Evolutionary conservation across 2,888 invertebrate species (phyloP).

Genomic region (Eupithecia pulchellata): DNA sequence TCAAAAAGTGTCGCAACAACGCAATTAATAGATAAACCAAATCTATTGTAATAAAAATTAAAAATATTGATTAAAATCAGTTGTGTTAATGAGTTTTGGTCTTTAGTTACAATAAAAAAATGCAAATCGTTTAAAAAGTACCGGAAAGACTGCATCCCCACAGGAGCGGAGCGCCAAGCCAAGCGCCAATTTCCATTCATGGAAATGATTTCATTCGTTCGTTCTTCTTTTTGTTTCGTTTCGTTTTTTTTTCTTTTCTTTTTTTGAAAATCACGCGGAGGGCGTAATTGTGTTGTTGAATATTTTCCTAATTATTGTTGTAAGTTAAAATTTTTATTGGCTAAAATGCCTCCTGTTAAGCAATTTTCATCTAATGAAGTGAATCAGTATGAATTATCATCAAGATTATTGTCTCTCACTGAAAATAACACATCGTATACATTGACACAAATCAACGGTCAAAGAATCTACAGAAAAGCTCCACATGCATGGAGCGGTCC

Average conservation of each 20-base stretch:
- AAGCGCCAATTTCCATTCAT: conserved; percentile 65
- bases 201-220: conserved; percentile 45
- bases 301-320: conserved; percentile 72
- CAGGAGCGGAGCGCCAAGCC: conserved; percentile 3
- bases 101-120: not conserved
- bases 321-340: conserved; percentile 75
- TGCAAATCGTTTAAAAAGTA: not conserved
- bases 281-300: conserved; percentile 55
- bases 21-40: not conserved
- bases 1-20: not conserved
- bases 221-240: conserved; percentile 53
- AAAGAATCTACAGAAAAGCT: conserved; percentile 87
- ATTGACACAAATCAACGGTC: conserved; percentile 88
- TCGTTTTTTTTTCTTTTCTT: conserved; percentile 62
- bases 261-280: conserved; percentile 64
- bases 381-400: conserved; percentile 83
- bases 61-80: not conserved
- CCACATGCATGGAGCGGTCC: conserved; percentile 83
- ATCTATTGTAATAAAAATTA: not conserved
- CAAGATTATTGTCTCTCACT: conserved; percentile 80
- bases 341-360: conserved; percentile 79
- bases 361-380: conserved; percentile 82
- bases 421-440: conserved; percentile 82
- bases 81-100: not conserved
- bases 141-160: conserved; percentile 1